Evolutionary conservation across 2,797 vertebrate genomes (phyloP).

Genomic region (Pangasius mekongensis): DNA sequence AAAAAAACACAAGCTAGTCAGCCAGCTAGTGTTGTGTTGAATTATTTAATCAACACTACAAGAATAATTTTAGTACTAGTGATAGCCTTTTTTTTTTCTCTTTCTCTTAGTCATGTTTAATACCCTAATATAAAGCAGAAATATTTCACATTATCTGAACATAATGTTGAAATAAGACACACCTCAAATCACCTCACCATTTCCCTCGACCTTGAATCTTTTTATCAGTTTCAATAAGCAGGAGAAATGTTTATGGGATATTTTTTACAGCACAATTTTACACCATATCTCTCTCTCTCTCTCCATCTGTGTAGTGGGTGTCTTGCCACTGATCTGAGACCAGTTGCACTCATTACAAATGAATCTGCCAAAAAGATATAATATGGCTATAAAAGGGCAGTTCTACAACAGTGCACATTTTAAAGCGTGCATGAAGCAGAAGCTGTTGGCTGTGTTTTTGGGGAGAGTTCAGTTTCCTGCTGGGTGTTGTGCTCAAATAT

Average conservation of each 20-base stretch:
- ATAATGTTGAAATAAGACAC: constrained; percentile 11
- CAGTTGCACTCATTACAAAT: constrained; percentile 37
- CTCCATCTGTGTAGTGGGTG: constrained; percentile 30
- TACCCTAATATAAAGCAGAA: background rate
- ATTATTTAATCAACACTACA: background rate
- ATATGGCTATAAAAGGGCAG: constrained; percentile 38
- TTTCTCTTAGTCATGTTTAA: background rate
- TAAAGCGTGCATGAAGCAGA: constrained; percentile 25
- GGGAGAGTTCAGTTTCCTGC: constrained; percentile 28
- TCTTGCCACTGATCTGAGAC: constrained; percentile 38
- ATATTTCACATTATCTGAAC: background rate
- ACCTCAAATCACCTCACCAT: background rate
- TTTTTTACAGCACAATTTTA: constrained; percentile 38
- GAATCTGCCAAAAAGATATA: constrained; percentile 47
- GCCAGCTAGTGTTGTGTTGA: background rate
- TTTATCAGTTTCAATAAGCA: constrained; percentile 27
- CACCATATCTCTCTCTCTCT: constrained; percentile 1
- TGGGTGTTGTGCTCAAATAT: constrained; percentile 19
- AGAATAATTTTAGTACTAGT: background rate
- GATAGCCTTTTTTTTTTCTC: background rate
- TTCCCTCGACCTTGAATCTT: constrained; percentile 12
- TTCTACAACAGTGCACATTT: constrained; percentile 22
- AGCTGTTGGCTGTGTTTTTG: constrained; percentile 16
- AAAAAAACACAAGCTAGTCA: background rate
- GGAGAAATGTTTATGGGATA: constrained; percentile 6